Evolutionary conservation across 2,888 invertebrate genomes (phyloP), one percentile per base, ranked within the genome.

Genomic region (Argyresthia goedartella): DNA sequence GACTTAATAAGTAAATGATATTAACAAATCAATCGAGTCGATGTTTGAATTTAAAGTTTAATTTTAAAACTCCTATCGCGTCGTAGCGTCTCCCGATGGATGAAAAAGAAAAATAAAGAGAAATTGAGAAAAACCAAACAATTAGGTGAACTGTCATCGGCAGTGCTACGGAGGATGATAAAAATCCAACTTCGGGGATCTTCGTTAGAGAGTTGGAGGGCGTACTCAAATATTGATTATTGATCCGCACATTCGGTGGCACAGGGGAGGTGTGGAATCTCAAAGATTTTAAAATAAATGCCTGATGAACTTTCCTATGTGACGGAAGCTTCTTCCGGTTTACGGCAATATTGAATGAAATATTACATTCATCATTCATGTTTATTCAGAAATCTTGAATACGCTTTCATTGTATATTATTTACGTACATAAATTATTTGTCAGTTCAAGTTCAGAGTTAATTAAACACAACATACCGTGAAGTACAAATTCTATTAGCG

Each of bases 101-200:
- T 48, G 15, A 48, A 48, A 48, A 48, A 48, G 11, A 14, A 48
- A 47, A 25, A 34, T 33, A 34, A 47, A 49, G 55, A 61, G 56
- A 64, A 67, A 53, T 60, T 58, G 67, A 68, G 72, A 67, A 76
- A 77, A 81, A 79, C 75, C 73, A 76, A 81, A 76, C 82, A 84
- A 85, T 84, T 82, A 84, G 72, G 62, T 60, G 70, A 78, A 68
- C 81, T 85, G 85, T 82, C 85, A 81, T 56, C 59, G 60, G 62
- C 84, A 82, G 79, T 33, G 51, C 61, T 43, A 62, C 66, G 65
- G 68, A 67, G 60, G 66, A 66, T 65, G 63, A 66, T 67, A 54
- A 57, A 57, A 53, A 56, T 56, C 57, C 56, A 56, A 56, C 50
- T 67, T 64, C 61, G 64, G 71, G 67, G 64, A 66, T 64, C 52